Evolutionary conservation across 2,797 vertebrate species (phyloP), one percentile per base, ranked within the genome.

Genomic region (Cyprinella venusta): DNA sequence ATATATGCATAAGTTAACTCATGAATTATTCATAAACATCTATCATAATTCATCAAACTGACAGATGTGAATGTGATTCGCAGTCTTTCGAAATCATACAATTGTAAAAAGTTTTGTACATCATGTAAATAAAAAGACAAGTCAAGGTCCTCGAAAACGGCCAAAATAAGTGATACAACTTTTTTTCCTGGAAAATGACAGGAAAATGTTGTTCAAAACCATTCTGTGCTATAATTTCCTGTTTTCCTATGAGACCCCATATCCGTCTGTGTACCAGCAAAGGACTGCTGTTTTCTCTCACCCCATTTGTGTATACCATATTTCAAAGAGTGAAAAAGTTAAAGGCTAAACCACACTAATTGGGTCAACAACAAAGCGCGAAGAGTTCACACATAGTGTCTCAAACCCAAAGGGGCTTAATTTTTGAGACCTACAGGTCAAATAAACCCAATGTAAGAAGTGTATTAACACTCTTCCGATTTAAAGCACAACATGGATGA

Each of bases 321-420:
- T 36, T 75, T 67, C 30, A 36, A 64, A 75, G 71, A n/a, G 45
- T 50, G 75, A 6, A 36, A 67, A 70, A 70, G 68, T 50, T 15
- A 63, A 78, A 45, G 33, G 71, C 52, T 75, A 75, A 56, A 75
- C 72, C 33, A 56, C n/a, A 83, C 79, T 82, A 86, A 87, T 87
- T 86, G 83, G 80, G 48, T 79, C 59, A 72, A 81, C 74, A 81
- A 65, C 75, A 78, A 77, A 79, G 56, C 33, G 18, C 45, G 54
- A 72, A 64, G 83, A 56, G 77, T 80, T 87, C 82, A 86, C 52
- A 63, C n/a, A 24, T 48, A 82, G 75, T 84, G 84, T 50, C 70
- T 80, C n/a, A 24, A 38, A 71, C 84, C 64, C 33, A 52, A 78
- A 75, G 19, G 16, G 75, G 16, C 81, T 82, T 84, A 40, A 76